Conservation (phyloP, 2,113 vertebrate genomes). For the Ictalurus punctatus region DNA sequence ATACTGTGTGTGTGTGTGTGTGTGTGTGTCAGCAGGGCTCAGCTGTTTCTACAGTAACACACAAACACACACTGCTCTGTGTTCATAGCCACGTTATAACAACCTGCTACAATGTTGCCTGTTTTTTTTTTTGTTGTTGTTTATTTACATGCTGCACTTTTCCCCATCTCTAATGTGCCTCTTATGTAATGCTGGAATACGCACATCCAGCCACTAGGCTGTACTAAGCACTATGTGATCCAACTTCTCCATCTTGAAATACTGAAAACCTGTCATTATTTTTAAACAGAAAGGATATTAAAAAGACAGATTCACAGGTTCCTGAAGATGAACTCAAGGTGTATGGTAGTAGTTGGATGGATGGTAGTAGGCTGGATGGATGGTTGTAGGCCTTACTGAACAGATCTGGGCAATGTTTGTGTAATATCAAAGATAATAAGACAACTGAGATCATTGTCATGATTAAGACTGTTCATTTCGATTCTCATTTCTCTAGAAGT, state of each 20-base stretch:
- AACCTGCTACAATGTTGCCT: background rate
- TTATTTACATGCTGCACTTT: conserved; percentile 32
- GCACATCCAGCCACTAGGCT: conserved; percentile 24
- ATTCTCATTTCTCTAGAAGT: background rate
- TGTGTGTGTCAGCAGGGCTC: background rate
- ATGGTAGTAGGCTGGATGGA: too few species aligned
- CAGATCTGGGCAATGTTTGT: background rate
- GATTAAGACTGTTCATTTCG: background rate
- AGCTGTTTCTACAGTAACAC: conserved; percentile 20
- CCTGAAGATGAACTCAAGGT: background rate
- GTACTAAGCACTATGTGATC: background rate
- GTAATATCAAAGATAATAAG: background rate
- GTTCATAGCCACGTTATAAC: background rate
- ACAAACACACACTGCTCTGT: background rate
- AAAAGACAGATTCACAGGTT: background rate
- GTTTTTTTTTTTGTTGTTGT: background rate
- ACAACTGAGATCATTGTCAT: background rate
- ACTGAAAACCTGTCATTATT: background rate
- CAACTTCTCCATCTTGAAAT: background rate
- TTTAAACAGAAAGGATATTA: background rate
- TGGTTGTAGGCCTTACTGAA: too few species aligned
- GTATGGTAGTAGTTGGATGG: too few species aligned
- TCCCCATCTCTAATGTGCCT: conserved; percentile 34
- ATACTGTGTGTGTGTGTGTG: conserved; percentile 22
- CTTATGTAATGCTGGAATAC: conserved; percentile 71